A percentile compares a stretch with the other conserved stretches of the same genome.
Conservation (phyloP, 2,113 vertebrate species). For the Gallinago undulata region DNA sequence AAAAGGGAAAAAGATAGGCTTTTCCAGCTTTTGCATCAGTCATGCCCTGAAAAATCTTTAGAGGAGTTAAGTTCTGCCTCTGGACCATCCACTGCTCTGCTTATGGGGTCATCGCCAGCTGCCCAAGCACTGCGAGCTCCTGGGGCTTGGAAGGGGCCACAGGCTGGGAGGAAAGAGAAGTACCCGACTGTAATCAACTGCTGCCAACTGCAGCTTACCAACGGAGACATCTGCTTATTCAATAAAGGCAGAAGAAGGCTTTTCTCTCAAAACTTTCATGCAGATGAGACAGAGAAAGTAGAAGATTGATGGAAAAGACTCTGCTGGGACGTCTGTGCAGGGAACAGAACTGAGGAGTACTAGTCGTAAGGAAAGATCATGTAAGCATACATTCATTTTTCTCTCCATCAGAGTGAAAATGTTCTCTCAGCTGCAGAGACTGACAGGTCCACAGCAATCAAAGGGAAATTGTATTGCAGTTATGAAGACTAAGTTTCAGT, state of each 20-base stretch:
- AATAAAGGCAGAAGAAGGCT: not conserved
- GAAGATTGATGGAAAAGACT: not conserved
- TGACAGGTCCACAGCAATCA: not conserved
- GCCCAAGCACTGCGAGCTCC: rapidly evolving
- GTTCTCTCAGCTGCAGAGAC: not conserved
- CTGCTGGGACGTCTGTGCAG: not conserved
- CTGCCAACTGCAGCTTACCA: not conserved
- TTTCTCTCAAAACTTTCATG: not conserved
- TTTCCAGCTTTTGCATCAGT: not conserved
- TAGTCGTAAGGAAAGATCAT: not conserved
- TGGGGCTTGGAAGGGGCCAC: not conserved
- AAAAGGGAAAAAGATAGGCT: not conserved
- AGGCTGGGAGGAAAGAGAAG: not conserved
- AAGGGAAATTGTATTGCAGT: not conserved
- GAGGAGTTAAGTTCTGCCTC: not conserved
- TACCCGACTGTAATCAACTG: rapidly evolving
- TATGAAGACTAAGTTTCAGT: not conserved
- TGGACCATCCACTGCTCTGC: not conserved
- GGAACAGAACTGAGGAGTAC: not conserved
- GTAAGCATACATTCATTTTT: not conserved
- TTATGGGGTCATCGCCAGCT: rapidly evolving
- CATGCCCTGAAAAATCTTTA: not conserved
- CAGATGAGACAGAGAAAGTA: not conserved
- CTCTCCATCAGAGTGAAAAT: not conserved
- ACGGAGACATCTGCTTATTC: not conserved